A percentile compares a stretch with the other conserved stretches of the same genome.
These are phyloP conservation scores for Caenorhabditis doughertyi DNA, from an alignment of 2,888 invertebrate species.

Conservation along the genomic window DNA sequence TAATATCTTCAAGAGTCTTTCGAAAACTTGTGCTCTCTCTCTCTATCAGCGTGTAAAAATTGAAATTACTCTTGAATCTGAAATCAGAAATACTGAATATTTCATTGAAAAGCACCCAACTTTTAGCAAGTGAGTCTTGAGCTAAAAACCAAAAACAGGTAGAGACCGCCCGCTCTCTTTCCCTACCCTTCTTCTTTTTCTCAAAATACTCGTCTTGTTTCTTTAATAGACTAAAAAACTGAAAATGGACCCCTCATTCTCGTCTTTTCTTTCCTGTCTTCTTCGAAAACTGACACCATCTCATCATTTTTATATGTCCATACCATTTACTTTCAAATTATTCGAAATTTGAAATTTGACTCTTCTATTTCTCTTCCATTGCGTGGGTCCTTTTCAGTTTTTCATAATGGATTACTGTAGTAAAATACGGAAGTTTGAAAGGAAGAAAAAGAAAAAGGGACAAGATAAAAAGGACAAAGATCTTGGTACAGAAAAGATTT, in stretches of 20 bases:
- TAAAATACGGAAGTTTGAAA: not conserved
- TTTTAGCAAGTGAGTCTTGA: not conserved
- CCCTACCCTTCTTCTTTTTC: not conserved
- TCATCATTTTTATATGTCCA: conserved; percentile 32
- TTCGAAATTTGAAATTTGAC: conserved; percentile 49
- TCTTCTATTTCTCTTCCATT: not conserved
- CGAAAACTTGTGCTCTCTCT: too few species aligned
- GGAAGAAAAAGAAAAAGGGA: not conserved
- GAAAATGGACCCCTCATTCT: not conserved
- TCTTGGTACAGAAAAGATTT: conserved; percentile 11
- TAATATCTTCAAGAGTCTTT: too few species aligned
- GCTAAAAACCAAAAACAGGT: conserved; percentile 35
- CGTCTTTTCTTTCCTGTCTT: conserved; percentile 23
- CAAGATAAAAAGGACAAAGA: conserved; percentile 20
- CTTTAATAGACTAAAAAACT: not conserved
- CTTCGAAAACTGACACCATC: conserved; percentile 48
- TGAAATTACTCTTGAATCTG: not conserved
- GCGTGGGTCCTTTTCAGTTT: conserved; percentile 18
- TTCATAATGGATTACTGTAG: conserved; percentile 14
- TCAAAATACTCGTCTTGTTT: conserved; percentile 16
- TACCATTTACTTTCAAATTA: conserved; percentile 32
- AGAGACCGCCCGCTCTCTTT: conserved; percentile 12
- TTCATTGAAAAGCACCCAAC: not conserved
- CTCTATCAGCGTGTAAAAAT: not conserved
- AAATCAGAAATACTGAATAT: conserved; percentile 1